Percentiles rank a stretch among this genome's conserved stretches.
Conservation (phyloP, 1,140 invertebrate species). For the Colletes latitarsis region DNA sequence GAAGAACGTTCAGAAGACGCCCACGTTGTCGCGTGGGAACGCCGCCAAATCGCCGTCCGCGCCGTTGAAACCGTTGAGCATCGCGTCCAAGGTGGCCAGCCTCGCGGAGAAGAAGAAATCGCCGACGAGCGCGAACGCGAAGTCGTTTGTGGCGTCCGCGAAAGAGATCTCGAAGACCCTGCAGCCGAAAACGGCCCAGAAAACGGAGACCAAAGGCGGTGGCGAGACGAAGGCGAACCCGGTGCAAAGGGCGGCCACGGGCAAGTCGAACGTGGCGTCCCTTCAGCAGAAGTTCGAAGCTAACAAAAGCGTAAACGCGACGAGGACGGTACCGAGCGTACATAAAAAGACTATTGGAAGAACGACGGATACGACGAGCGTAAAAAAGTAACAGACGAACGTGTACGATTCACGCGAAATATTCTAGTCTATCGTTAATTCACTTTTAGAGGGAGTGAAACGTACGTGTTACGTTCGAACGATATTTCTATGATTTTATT, state of each 20-base stretch:
- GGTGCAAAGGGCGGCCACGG: slow-evolving; percentile 76
- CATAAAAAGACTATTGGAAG: slow-evolving; percentile 53
- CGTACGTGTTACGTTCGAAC: slow-evolving; percentile 2
- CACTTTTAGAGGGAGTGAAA: neutral
- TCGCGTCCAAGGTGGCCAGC: slow-evolving; percentile 62
- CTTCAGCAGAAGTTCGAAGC: slow-evolving; percentile 89
- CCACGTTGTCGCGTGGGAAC: slow-evolving; percentile 32
- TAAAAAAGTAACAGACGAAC: slow-evolving; percentile 27
- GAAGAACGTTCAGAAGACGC: slow-evolving; percentile 62
- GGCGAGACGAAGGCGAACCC: slow-evolving; percentile 57
- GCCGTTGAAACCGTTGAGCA: slow-evolving; percentile 65
- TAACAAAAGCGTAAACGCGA: slow-evolving; percentile 59
- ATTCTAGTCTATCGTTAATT: slow-evolving; percentile 60
- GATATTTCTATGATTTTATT: slow-evolving; percentile 8
- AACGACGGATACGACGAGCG: slow-evolving; percentile 16
- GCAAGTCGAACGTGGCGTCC: slow-evolving; percentile 86
- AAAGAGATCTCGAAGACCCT: slow-evolving; percentile 30
- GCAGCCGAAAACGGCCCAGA: slow-evolving; percentile 46
- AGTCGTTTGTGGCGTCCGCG: slow-evolving; percentile 60
- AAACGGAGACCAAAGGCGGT: slow-evolving; percentile 72
- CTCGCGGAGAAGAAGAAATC: slow-evolving; percentile 73
- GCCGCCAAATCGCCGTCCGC: slow-evolving; percentile 58
- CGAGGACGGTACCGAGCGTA: slow-evolving; percentile 39
- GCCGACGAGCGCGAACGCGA: slow-evolving; percentile 62
- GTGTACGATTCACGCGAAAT: slow-evolving; percentile 22